Conservation (phyloP, 2,797 vertebrate genomes). For the Gastrophryne carolinensis region DNA sequence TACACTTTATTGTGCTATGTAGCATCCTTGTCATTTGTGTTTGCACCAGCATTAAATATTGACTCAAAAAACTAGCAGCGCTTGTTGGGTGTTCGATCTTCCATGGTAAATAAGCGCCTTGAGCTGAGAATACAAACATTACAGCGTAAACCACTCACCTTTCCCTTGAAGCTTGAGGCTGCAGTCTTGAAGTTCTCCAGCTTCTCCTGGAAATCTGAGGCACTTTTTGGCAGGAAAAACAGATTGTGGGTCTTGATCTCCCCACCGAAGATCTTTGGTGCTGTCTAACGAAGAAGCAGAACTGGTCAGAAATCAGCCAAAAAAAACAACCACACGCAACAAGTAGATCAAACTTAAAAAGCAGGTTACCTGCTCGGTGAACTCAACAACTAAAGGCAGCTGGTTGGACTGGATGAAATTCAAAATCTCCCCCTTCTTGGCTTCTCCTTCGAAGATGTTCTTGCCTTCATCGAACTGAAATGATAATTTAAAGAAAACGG, state of each 20-base stretch:
- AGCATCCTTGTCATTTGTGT: no score
- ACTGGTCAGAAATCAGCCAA: no score
- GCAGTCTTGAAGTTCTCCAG: conserved; percentile 90
- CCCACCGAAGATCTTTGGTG: conserved; percentile 98
- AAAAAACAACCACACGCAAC: not conserved
- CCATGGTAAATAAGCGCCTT: no score
- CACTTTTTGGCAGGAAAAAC: conserved; percentile 88
- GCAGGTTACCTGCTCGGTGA: conserved; percentile 89
- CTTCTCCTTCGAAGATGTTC: conserved; percentile 87
- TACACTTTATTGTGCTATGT: no score
- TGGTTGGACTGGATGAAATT: conserved; percentile 92
- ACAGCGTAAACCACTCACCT: no score
- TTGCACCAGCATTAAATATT: no score
- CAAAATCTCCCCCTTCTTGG: conserved; percentile 84
- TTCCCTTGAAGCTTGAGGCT: conserved; percentile 86
- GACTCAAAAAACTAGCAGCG: no score
- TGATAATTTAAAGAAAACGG: no score
- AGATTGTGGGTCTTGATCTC: conserved; percentile 98
- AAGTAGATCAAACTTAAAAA: not conserved
- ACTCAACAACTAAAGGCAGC: conserved; percentile 95
- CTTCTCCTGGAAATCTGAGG: conserved; percentile 82
- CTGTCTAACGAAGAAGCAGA: conserved; percentile 82
- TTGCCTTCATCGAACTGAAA: conserved; percentile 93
- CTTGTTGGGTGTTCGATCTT: no score
- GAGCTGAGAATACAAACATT: no score